Conservation (phyloP, 2,888 invertebrate genomes). For the Habrosyne pyritoides region DNA sequence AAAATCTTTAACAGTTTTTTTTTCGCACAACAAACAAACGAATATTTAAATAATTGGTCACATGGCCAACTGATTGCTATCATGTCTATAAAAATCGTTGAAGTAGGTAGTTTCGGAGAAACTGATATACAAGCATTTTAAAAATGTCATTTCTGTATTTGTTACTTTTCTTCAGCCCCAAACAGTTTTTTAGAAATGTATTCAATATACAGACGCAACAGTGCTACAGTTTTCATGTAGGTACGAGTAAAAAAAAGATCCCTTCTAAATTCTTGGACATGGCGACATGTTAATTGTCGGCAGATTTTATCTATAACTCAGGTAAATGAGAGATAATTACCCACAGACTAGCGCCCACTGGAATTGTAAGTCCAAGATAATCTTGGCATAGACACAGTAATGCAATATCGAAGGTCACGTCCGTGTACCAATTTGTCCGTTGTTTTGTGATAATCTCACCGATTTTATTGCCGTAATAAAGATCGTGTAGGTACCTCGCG, state of each 20-base stretch:
- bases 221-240: constrained; percentile 8
- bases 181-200: too few relatives aligned
- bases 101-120: too few relatives aligned
- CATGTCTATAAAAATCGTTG: too few relatives aligned
- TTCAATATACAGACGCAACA: too few relatives aligned
- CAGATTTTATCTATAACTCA: background rate
- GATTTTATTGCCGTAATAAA: constrained; percentile 6
- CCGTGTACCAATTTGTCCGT: background rate
- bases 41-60: too few relatives aligned
- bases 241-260: background rate
- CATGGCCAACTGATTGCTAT: too few relatives aligned
- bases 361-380: constrained; percentile 5
- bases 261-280: constrained; percentile 2
- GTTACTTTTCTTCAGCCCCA: too few relatives aligned
- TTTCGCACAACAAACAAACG: too few relatives aligned
- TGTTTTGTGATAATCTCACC: constrained; percentile 5
- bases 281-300: background rate
- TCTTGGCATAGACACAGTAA: constrained; percentile 10
- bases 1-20: too few relatives aligned
- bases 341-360: constrained; percentile 5
- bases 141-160: too few relatives aligned
- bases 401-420: constrained; percentile 9
- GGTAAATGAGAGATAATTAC: background rate
- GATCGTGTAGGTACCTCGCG: background rate
- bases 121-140: too few relatives aligned